Conservation (phyloP, 1,140 invertebrate genomes). For the Oryzaephilus surinamensis region DNA sequence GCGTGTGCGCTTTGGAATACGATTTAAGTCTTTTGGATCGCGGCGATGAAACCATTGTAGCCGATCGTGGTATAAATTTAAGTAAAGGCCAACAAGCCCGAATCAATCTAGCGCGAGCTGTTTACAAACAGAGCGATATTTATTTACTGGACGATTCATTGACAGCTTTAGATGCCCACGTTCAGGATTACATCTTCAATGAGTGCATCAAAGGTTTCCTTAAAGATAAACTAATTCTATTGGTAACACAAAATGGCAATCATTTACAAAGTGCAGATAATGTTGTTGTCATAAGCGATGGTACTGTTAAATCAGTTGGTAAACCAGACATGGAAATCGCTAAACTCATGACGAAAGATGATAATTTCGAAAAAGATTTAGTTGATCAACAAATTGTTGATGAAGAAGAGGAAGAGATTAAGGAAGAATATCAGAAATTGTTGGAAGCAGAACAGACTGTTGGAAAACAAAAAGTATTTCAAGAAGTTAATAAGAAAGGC, state of each 20-base stretch:
- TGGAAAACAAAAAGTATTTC: conserved; percentile 13
- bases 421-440: conserved; percentile 1
- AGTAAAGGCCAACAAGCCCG: conserved; percentile 82
- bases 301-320: conserved; percentile 28
- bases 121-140: conserved; percentile 66
- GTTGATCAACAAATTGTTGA: conserved; percentile 6
- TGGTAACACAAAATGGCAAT: conserved; percentile 76
- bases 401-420: conserved; percentile 10
- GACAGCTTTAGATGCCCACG: conserved; percentile 70
- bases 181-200: conserved; percentile 67
- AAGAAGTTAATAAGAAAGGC: conserved; percentile 21
- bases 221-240: conserved; percentile 56
- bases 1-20: conserved; percentile 47
- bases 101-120: conserved; percentile 71
- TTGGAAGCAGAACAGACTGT: conserved; percentile 6
- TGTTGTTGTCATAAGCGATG: conserved; percentile 51
- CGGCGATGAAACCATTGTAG: conserved; percentile 66
- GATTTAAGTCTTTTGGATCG: conserved; percentile 57
- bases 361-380: conserved; percentile 7
- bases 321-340: conserved; percentile 8
- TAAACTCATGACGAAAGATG: conserved; percentile 4
- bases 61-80: conserved; percentile 64
- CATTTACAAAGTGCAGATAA: conserved; percentile 66
- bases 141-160: conserved; percentile 73
- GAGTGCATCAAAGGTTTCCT: conserved; percentile 58